These are phyloP conservation scores for Semicossyphus pulcher DNA, from an alignment of 2,113 vertebrate genomes.

Conservation along the genomic window DNA sequence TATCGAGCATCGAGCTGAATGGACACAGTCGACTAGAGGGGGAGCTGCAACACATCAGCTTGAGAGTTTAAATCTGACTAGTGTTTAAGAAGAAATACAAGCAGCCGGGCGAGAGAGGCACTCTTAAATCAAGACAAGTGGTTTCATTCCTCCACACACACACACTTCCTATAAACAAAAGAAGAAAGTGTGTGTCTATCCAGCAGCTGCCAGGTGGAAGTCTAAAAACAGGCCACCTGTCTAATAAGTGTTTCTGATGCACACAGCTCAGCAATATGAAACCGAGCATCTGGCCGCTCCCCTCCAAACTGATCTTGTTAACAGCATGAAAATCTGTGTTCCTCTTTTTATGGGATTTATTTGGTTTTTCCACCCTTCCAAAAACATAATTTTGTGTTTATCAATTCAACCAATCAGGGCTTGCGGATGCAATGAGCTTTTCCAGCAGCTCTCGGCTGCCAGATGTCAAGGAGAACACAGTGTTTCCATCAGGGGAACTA, in stretches of 20 bases:
- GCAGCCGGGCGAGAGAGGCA: constrained; percentile 36
- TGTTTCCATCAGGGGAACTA: neutral
- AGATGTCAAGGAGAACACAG: constrained; percentile 18
- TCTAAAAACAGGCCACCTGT: constrained; percentile 73
- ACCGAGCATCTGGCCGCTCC: constrained; percentile 64
- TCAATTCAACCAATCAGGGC: constrained; percentile 28
- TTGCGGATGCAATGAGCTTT: neutral
- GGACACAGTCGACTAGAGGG: constrained; percentile 42
- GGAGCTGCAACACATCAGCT: constrained; percentile 45
- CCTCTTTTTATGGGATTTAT: constrained; percentile 36
- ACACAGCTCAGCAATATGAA: constrained; percentile 55
- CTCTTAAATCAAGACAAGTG: constrained; percentile 72
- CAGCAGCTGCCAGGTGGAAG: constrained; percentile 74
- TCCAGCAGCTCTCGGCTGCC: constrained; percentile 6
- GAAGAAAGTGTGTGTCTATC: constrained; percentile 51
- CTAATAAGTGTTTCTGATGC: constrained; percentile 70
- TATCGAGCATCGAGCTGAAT: constrained; percentile 47
- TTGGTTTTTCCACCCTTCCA: neutral
- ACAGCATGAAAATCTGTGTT: constrained; percentile 27
- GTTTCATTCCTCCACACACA: constrained; percentile 45
- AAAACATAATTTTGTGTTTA: constrained; percentile 18
- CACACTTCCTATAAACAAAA: constrained; percentile 41
- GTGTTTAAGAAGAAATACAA: constrained; percentile 55
- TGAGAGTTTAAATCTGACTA: constrained; percentile 61
- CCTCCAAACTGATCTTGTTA: constrained; percentile 63